Base-by-base conservation (phyloP, 1,140 invertebrate genomes). In the Zaprionus inermis region DNA sequence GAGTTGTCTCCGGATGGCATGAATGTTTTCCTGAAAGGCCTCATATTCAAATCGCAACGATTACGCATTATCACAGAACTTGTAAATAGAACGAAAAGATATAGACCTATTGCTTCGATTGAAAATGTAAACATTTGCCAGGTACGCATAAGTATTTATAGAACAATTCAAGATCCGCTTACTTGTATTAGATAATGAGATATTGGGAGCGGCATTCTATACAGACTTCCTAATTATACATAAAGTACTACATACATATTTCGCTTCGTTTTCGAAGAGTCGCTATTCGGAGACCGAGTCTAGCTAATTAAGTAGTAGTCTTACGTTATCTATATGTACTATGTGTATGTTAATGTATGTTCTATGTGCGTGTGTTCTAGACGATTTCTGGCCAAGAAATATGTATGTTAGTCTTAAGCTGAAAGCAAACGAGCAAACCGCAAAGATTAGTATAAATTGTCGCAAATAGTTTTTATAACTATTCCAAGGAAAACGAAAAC, bases 401-500 rank as follows among this genome's bases (percentile, higher is more conserved):
- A 55, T 72, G 52, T 71, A 22, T 78, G 71, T 71, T 68, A 82
- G 57, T 46, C 57, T 58, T 63, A 49, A 79, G 75, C 65, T 81
- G 70, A 54, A 75, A 57, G 76, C 79, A 61, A 74, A 71, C 49
- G 71, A 67, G 65, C 22, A 79, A 88, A 82, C 71, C 72, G 79
- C 82, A 88, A 86, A 88, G 76, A 86, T 86, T 86, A 86, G 84
- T 72, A 83, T 88, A 86, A 89, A 88, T 88, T 86, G 76, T 86
- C 79, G 73, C 64, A 75, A 68, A 69, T 86, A 86, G 83, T 83
- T 83, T 86, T 88, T 83, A 75, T 82, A 88, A 79, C 83, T 82
- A 86, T 79, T 88, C 81, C 72, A 82, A 72, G 63, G 84, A 74
- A 84, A 41, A 71, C 38, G 77, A 85, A 80, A 81, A 80, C 59